phyloP scores from a whole-genome alignment of 2,888 invertebrate genomes.

The Andrena camellia region DNA sequence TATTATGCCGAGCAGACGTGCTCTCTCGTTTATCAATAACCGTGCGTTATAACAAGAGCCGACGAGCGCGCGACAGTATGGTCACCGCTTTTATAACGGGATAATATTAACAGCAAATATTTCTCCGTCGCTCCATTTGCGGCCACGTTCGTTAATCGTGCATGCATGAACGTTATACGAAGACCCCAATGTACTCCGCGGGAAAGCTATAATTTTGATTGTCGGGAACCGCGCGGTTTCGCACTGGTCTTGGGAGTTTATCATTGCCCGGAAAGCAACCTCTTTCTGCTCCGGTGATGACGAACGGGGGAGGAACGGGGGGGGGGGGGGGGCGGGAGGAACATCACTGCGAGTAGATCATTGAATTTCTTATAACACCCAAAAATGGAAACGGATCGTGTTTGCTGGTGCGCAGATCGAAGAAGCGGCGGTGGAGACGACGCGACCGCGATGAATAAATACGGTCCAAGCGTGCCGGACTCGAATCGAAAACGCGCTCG shows the following conservation, averaged over 20 bases:
- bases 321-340: too few relatives aligned
- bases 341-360: too few relatives aligned
- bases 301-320: background rate
- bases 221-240: background rate
- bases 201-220: slow-evolving; percentile 37
- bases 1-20: slow-evolving; percentile 47
- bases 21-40: slow-evolving; percentile 53
- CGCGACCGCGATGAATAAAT: slow-evolving; percentile 8
- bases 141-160: slow-evolving; percentile 36
- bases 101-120: slow-evolving; percentile 63
- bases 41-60: slow-evolving; percentile 41
- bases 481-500: slow-evolving; percentile 64
- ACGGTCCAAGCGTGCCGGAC: slow-evolving; percentile 52
- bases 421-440: background rate
- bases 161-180: slow-evolving; percentile 24
- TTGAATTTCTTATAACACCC: background rate
- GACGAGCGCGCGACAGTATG: slow-evolving; percentile 16
- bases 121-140: slow-evolving; percentile 50
- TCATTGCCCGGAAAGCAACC: background rate
- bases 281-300: background rate
- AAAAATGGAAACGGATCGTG: background rate
- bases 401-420: background rate
- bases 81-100: slow-evolving; percentile 56
- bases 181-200: slow-evolving; percentile 11
- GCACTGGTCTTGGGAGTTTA: background rate